phyloP scores from a whole-genome alignment of 2,113 vertebrate genomes.

The Speoplatyrhinus poulsoni region DNA sequence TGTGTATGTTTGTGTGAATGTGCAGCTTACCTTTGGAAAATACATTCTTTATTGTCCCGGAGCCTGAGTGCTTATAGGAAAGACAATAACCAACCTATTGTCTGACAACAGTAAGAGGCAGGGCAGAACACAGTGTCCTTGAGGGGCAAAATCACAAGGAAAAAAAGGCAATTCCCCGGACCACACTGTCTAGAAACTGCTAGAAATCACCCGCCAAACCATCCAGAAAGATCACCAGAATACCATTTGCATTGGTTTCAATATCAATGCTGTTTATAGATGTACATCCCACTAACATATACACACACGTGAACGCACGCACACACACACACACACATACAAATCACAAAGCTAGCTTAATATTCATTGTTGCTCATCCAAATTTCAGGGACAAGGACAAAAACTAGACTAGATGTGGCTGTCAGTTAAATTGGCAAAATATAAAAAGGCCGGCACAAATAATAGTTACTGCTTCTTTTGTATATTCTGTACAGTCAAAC shows the following conservation, averaged over 20 bases:
- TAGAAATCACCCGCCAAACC: constrained; percentile 40
- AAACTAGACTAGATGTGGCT: no score
- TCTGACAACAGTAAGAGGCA: constrained; percentile 40
- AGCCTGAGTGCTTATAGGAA: constrained; percentile 25
- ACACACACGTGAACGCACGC: constrained; percentile 13
- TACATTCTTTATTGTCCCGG: constrained; percentile 17
- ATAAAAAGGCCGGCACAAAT: background rate
- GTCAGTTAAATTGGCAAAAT: no score
- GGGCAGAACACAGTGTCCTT: background rate
- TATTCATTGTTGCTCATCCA: no score
- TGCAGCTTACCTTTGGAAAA: constrained; percentile 38
- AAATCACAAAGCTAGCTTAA: background rate
- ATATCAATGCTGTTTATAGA: constrained; percentile 8
- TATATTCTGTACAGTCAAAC: background rate
- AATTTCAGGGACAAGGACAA: no score
- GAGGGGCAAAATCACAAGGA: constrained; percentile 14
- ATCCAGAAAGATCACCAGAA: constrained; percentile 35
- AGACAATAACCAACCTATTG: constrained; percentile 37
- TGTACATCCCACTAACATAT: background rate
- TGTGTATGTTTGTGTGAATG: constrained; percentile 21
- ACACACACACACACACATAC: background rate
- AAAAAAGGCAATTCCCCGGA: constrained; percentile 26
- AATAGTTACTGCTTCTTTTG: background rate
- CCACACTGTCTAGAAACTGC: constrained; percentile 48
- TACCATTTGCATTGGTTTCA: constrained; percentile 33